A percentile compares a stretch with the other conserved stretches of the same genome.
These are phyloP conservation scores for Ceratoteleas bidentatus DNA, from an alignment of 1,140 invertebrate species.

Conservation along the genomic window DNA sequence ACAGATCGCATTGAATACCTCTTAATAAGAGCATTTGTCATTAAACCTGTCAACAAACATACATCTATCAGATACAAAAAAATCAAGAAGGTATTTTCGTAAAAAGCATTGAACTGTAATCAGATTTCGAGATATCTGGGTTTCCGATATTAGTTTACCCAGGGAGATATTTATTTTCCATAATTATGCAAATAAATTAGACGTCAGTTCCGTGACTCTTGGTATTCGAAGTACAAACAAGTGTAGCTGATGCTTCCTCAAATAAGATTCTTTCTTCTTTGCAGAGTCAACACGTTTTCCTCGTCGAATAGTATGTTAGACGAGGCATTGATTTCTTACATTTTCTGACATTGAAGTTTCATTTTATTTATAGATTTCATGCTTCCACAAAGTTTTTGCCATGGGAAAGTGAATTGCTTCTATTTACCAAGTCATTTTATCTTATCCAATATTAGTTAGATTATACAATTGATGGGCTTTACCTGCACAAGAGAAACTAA, in stretches of 20 bases:
- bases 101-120: not conserved
- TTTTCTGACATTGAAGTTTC: no score
- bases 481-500: conserved; percentile 76
- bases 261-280: conserved; percentile 10
- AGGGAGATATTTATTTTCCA: conserved; percentile 24
- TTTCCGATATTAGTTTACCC: conserved; percentile 23
- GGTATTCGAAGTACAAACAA: conserved; percentile 4
- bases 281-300: not conserved
- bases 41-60: conserved; percentile 68
- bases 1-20: conserved; percentile 73
- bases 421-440: no score
- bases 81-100: not conserved
- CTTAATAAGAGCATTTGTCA: conserved; percentile 75
- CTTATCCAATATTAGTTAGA: no score
- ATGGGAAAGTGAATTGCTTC: no score
- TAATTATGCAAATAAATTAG: conserved; percentile 32
- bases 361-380: no score
- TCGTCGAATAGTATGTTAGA: not conserved
- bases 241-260: conserved; percentile 8
- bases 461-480: conserved; percentile 22
- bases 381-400: no score
- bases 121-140: not conserved
- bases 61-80: not conserved
- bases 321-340: no score
- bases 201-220: not conserved